Evolutionary conservation across 53 echinoderm and acorn worm species (phyloP), one percentile per base, ranked within the genome.

Genomic region (Antedon mediterranea): DNA sequence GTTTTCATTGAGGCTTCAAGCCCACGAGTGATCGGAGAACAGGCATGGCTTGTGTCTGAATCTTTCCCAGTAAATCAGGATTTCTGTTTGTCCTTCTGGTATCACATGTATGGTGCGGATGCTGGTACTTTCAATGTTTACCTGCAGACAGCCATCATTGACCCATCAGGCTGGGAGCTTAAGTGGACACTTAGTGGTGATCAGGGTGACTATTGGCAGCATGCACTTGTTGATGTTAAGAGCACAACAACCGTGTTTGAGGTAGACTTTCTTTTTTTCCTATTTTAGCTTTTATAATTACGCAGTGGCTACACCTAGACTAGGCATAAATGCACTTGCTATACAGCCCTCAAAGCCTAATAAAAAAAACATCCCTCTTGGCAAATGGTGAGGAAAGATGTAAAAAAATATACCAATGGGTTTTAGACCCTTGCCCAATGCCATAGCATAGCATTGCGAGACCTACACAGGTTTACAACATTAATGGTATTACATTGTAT

Each of bases 51-150:
- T 13, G 78, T 90, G 79, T 86, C 90, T 0, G 90, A 88, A 31
- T 89, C 94, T 28, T 27, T 82, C 0, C 84, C 83, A 23, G 71
- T 28, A 1, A 78, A 80, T 31, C 37, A 76, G 8, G 83, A 85
- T 57, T 85, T 81, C 73, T 93, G 93, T 28, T 71, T 93, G 32
- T 90, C 93, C 0, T 79, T 93, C 76, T 90, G 93, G 90, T 93
- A 90, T 31, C 93, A 93, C 74, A 83, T 93, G 88, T 76, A 78
- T 0, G 90, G 93, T 0, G 34, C 30, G 26, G 43, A 79, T 28
- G 75, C 81, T 43, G 82, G 82, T 30, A 31, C 82, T 0, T 75
- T 81, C 28, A 33, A 41, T 5, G 79, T 84, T 34, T 84, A 79
- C 78, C 84, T 78, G 18, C 84, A 84, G 34, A 44, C 7, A 32